Evolutionary conservation across 2,888 invertebrate genomes (phyloP).

Genomic region (Dorcus hopei): DNA sequence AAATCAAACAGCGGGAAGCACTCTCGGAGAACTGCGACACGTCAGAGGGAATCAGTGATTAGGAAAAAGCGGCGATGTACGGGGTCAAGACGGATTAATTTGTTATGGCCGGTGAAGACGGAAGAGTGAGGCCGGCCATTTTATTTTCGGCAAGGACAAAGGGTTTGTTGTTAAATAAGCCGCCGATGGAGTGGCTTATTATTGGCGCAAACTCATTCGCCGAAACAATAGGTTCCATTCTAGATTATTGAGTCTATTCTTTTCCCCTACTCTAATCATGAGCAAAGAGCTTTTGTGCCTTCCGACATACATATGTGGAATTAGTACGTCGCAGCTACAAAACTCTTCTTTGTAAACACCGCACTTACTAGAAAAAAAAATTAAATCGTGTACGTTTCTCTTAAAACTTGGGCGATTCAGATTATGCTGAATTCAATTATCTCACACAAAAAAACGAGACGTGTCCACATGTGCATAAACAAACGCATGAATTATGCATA

Average conservation of each 20-base stretch:
- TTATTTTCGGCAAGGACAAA: constrained; percentile 2
- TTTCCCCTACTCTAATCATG: constrained; percentile 4
- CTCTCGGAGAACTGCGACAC: too few species aligned
- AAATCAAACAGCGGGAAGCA: neutral
- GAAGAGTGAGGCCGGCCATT: neutral
- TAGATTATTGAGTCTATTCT: constrained; percentile 12
- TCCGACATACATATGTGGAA: constrained; percentile 13
- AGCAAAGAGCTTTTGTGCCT: constrained; percentile 14
- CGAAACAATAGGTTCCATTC: constrained; percentile 11
- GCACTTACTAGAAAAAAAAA: too few species aligned
- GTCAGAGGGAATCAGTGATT: too few species aligned
- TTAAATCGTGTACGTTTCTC: too few species aligned
- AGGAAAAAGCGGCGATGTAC: neutral
- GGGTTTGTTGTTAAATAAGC: constrained; percentile 18
- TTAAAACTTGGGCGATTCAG: too few species aligned
- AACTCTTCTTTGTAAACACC: too few species aligned
- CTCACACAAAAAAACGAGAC: neutral
- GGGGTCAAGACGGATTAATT: neutral
- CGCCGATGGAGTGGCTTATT: constrained; percentile 22
- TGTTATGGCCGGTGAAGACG: neutral
- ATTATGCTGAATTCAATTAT: too few species aligned
- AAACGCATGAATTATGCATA: neutral
- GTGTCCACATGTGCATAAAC: neutral
- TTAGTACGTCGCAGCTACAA: neutral
- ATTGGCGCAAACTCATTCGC: constrained; percentile 13